Evolutionary conservation across 2,797 vertebrate genomes (phyloP), one percentile per base, ranked within the genome.

Genomic region (Falco columbarius): DNA sequence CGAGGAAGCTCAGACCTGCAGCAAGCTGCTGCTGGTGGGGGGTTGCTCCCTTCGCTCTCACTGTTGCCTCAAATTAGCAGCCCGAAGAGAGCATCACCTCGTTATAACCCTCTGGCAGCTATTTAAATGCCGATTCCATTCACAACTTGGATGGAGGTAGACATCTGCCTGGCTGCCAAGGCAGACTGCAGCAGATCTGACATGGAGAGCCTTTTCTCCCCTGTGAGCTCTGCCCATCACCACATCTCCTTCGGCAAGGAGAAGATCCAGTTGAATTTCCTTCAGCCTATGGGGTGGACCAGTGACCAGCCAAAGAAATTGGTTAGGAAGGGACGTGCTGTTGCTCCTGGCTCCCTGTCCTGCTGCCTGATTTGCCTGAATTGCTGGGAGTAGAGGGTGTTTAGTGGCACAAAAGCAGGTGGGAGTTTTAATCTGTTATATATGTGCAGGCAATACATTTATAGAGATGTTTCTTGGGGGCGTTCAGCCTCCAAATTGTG

Each of bases 111-210:
- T 67, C 67, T 1, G 3, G 84, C 72, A 81, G 65, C 89, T 92
- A 24, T 90, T 95, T 62, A 65, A 89, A 81, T 26, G 42, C 32
- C 30, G 49, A 81, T 97, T 96, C 81, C 26, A 13, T 91, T 91
- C 46, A n/a, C 56, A 91, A 74, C 91, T 95, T 71, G 66, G 51
- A 24, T 54, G 88, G 81, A 73, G 73, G 93, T 62, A 94, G 66
- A 62, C 1, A 27, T 55, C 83, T 95, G 84, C 79, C 84, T 52
- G 81, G 26, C 79, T 90, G 71, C 89, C 30, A 54, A 91, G 44
- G 62, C 59, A 55, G 68, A 30, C 44, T 83, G 92, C 95, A 95
- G 84, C 44, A 74, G 68, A n/a, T 58, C 30, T n/a, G 70, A 44
- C 6, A 1, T 24, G 79, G 75, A 89, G 74, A 95, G 62, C 22